Conservation (phyloP, 2,797 vertebrate species). For the Valencia hispanica region DNA sequence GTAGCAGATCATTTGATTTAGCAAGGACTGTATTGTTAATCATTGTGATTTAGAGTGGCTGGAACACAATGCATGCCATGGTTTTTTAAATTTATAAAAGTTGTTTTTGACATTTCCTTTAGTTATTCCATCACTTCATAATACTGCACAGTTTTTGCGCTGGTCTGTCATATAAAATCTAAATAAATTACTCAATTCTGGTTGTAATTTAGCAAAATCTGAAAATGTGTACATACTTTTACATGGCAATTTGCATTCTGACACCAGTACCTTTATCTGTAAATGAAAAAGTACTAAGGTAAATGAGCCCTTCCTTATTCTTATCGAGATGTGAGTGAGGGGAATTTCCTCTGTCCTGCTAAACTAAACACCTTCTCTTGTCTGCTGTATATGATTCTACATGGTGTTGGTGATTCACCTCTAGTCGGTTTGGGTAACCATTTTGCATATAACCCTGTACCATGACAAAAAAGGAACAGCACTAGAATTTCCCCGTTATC, state of each 20-base stretch:
- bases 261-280: constrained; percentile 45
- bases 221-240: not conserved
- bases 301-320: constrained; percentile 48
- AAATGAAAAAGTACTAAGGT: constrained; percentile 51
- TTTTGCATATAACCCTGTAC: constrained; percentile 32
- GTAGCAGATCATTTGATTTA: too few species aligned
- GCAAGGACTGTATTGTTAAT: too few species aligned
- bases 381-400: constrained; percentile 19
- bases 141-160: not conserved
- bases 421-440: constrained; percentile 43
- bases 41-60: not conserved
- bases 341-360: constrained; percentile 5
- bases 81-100: not conserved
- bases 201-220: not conserved
- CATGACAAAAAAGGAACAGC: constrained; percentile 39
- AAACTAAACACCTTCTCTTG: not conserved
- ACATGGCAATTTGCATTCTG: constrained; percentile 3
- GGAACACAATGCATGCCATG: not conserved
- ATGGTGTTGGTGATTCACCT: constrained; percentile 19
- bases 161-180: not conserved
- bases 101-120: not conserved
- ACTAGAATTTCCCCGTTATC: constrained; percentile 72
- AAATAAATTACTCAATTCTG: not conserved
- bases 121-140: not conserved
- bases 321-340: constrained; percentile 45